Percentiles rank a stretch among this genome's conserved stretches.
phyloP scores from a whole-genome alignment of 2,888 invertebrate genomes.

The Microctonus aethiopoides region DNA sequence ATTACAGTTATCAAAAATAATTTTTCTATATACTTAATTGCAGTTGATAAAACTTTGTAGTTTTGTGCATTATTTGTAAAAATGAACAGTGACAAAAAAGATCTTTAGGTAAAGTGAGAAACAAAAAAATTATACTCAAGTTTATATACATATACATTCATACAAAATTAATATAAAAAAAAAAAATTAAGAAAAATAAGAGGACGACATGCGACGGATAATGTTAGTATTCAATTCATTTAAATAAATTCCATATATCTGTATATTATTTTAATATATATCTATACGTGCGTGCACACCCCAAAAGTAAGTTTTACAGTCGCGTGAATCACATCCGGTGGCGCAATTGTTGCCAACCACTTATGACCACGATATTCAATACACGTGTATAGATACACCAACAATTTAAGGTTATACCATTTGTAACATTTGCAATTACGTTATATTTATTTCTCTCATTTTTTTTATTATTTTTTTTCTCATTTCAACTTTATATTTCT shows the following conservation, averaged over 20 bases:
- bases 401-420: not conserved
- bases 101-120: not conserved
- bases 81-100: not conserved
- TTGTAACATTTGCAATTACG: no score
- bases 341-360: constrained; percentile 20
- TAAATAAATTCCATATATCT: not conserved
- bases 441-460: no score
- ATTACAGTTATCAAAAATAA: not conserved
- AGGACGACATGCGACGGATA: constrained; percentile 6
- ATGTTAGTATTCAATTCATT: constrained; percentile 18
- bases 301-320: not conserved
- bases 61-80: no score
- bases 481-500: not conserved
- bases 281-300: not conserved
- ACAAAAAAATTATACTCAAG: not conserved
- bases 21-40: constrained; percentile 6
- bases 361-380: not conserved
- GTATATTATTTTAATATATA: not conserved
- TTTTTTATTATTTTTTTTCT: no score
- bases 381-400: not conserved
- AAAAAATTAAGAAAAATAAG: not conserved
- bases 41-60: not conserved
- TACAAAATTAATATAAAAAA: not conserved
- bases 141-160: no score
- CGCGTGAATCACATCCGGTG: constrained; percentile 52